Base-by-base conservation (phyloP, 2,888 invertebrate genomes). In the Lumbricus terrestris region DNA sequence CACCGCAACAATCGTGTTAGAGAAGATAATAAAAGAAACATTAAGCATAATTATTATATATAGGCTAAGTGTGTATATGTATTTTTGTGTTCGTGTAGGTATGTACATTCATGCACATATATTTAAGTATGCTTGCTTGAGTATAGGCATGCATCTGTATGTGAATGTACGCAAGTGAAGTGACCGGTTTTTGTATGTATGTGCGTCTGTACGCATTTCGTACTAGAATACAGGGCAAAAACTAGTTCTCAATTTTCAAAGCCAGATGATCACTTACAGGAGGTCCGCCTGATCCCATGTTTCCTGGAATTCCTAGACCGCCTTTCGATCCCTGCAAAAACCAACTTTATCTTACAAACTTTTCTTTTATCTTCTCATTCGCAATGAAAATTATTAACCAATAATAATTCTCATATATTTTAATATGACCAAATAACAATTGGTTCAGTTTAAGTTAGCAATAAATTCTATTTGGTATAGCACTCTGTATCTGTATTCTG, bases 281-380 rank as follows among this genome's bases (percentile, higher is more conserved):
- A 33, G 91, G 90, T 23, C 98, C 98, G 0, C 96, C 94, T 16
- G 96, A 95, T 6, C 97, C 97, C 40, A 96, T 96, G 1, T 96
- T 95, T 0, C 97, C 97, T 47, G 96, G 96, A 95, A 98, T 97
- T 42, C 97, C 97, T 92, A 97, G 95, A 0, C 97, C 97, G 0
- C 98, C 98, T 95, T 97, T 97, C 89, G 96, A 96, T 88, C 97
- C 97, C 97, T 97, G 92, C 38, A 88, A 42, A 88, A 88, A 82
- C 13, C n/a, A n/a, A 18, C 38, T 35, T 69, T 23, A n/a, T 69
- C 69, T 69, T 69, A 13, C 13, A 15, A 69, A 69, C 29, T n/a
- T n/a, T 69, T n/a, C 29, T 69, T 16, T n/a, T 13, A n/a, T n/a
- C 29, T 69, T 69, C 8, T 69, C 69, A 69, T 69, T 69, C 13